phyloP scores from a whole-genome alignment of 2,888 invertebrate genomes.

The Thecocarcelia acutangulata region DNA sequence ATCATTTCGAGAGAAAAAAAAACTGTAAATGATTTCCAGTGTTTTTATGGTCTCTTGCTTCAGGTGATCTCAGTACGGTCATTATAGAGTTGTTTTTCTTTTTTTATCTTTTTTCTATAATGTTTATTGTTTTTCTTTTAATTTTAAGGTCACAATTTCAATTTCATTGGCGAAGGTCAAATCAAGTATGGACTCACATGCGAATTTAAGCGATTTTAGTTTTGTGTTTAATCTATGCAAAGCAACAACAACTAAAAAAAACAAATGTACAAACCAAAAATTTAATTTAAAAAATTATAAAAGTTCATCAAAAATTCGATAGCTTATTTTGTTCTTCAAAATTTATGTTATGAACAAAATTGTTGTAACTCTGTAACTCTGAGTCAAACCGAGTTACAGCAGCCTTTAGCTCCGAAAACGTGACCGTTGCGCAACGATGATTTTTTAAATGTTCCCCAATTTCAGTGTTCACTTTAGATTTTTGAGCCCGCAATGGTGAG shows the following conservation, averaged over 20 bases:
- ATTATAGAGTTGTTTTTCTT: constrained; percentile 33
- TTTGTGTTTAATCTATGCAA: constrained; percentile 27
- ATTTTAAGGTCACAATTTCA: constrained; percentile 20
- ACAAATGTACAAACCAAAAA: no score
- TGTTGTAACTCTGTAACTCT: no score
- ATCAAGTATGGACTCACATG: constrained; percentile 23
- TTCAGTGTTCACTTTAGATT: no score
- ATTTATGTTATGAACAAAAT: no score
- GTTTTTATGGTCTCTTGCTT: constrained; percentile 24
- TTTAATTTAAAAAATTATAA: no score
- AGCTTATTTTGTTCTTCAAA: no score
- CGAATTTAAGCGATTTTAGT: background rate
- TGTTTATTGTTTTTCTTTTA: background rate
- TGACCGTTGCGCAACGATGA: no score
- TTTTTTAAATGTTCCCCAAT: no score
- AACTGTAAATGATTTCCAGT: constrained; percentile 53
- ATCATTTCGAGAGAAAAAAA: constrained; percentile 17
- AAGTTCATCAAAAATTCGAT: no score
- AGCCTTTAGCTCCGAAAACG: no score
- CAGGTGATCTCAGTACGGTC: background rate
- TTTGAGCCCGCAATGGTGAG: no score
- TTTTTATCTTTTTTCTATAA: constrained; percentile 6
- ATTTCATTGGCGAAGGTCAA: constrained; percentile 48
- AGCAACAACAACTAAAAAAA: constrained; percentile 2
- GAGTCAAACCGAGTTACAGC: no score